Percentiles rank a stretch among this genome's conserved stretches.
These are phyloP conservation scores for Trinorchestia longiramus DNA, from an alignment of 1,140 invertebrate species.

Conservation along the genomic window DNA sequence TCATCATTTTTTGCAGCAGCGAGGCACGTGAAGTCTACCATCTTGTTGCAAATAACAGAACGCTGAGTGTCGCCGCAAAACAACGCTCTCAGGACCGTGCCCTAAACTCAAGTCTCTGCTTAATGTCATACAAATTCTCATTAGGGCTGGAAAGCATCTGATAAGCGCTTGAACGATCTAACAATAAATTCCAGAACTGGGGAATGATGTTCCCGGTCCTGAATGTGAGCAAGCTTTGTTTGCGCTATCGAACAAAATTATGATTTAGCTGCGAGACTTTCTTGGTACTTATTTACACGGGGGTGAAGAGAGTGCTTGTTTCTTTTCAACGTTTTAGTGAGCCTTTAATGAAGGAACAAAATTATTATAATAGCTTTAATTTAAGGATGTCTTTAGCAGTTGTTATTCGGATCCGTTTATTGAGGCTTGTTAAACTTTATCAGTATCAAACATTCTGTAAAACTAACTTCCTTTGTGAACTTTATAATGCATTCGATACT, in stretches of 20 bases:
- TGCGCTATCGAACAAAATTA: neutral
- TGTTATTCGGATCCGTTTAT: neutral
- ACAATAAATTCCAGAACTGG: constrained; percentile 26
- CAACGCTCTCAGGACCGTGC: neutral
- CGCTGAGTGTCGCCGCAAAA: neutral
- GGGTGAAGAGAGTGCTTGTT: neutral
- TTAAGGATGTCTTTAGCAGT: neutral
- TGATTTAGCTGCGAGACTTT: neutral
- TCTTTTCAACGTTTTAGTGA: neutral
- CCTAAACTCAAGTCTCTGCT: neutral
- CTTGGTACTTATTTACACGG: neutral
- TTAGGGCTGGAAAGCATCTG: constrained; percentile 3
- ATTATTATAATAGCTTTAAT: neutral
- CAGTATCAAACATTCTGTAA: too few species aligned
- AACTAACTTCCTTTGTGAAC: too few species aligned
- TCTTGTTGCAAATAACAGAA: neutral
- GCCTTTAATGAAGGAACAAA: neutral
- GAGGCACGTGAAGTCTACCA: too few species aligned
- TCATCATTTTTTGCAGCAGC: too few species aligned
- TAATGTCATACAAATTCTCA: constrained; percentile 15
- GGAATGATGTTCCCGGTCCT: neutral
- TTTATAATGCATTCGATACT: too few species aligned
- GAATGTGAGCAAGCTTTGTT: neutral
- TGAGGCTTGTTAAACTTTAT: neutral
- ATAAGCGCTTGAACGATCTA: constrained; percentile 11